Evolutionary conservation across 2,797 vertebrate species (phyloP).

Genomic region (Sitta carolinensis): DNA sequence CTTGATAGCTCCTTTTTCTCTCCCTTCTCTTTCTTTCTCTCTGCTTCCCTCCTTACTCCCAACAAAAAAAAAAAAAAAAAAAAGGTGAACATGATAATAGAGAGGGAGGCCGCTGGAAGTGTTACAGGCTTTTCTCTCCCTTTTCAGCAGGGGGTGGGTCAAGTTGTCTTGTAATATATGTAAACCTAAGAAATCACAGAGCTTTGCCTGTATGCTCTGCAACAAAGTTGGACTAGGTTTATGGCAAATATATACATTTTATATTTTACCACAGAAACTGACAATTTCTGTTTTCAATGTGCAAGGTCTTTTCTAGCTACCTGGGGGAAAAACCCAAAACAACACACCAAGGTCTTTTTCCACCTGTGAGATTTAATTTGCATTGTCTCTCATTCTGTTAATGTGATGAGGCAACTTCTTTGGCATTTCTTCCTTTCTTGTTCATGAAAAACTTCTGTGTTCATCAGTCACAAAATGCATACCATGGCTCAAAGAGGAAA

Average conservation of each 20-base stretch:
- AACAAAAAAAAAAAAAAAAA: background rate
- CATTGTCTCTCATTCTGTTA: background rate
- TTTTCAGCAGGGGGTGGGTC: background rate
- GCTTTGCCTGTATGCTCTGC: background rate
- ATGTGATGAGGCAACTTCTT: background rate
- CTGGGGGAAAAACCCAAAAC: background rate
- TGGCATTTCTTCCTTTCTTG: background rate
- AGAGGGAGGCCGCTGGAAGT: background rate
- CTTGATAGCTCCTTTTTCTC: background rate
- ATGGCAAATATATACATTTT: background rate
- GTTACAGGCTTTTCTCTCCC: background rate
- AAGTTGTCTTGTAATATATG: background rate
- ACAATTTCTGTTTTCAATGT: background rate
- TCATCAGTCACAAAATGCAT: background rate
- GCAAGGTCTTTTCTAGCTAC: background rate
- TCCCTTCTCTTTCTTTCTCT: background rate
- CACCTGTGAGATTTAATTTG: background rate
- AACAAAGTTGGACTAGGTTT: background rate
- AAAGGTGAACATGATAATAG: background rate
- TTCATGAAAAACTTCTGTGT: background rate
- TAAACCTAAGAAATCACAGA: background rate
- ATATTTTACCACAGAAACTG: background rate
- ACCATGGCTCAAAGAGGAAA: background rate
- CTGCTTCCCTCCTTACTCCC: background rate
- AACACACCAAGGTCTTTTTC: background rate